These are phyloP conservation scores for Ranitomeya variabilis DNA, from an alignment of 2,113 vertebrate species.

Conservation along the genomic window DNA sequence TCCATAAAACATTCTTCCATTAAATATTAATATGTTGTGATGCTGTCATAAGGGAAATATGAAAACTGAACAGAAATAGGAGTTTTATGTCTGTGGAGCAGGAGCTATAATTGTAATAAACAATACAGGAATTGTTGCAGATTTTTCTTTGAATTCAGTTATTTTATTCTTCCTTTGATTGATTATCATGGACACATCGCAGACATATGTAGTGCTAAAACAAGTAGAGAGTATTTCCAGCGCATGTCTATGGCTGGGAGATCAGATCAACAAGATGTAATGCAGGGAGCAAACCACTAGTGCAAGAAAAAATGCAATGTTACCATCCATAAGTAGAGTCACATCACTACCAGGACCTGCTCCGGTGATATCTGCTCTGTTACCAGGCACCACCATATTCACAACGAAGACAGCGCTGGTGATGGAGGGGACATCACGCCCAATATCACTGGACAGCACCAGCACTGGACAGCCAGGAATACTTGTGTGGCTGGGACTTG, in stretches of 20 bases:
- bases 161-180: background rate
- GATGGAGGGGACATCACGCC: no score
- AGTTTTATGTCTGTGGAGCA: background rate
- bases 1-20: background rate
- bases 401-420: no score
- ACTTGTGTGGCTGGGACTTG: no score
- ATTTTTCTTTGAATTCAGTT: background rate
- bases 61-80: background rate
- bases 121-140: background rate
- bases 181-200: background rate
- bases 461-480: no score
- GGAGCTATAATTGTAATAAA: background rate
- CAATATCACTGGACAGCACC: no score
- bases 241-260: background rate
- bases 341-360: no score
- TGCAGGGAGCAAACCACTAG: background rate
- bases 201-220: background rate
- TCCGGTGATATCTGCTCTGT: no score
- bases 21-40: constrained; percentile 4
- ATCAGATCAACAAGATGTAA: background rate
- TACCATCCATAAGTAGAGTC: no score
- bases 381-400: no score
- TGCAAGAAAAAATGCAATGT: no score
- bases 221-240: no score
- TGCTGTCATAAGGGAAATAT: background rate